These are phyloP conservation scores for Sebastes ruberrimus DNA, from an alignment of 2,797 vertebrate genomes.

Conservation along the genomic window DNA sequence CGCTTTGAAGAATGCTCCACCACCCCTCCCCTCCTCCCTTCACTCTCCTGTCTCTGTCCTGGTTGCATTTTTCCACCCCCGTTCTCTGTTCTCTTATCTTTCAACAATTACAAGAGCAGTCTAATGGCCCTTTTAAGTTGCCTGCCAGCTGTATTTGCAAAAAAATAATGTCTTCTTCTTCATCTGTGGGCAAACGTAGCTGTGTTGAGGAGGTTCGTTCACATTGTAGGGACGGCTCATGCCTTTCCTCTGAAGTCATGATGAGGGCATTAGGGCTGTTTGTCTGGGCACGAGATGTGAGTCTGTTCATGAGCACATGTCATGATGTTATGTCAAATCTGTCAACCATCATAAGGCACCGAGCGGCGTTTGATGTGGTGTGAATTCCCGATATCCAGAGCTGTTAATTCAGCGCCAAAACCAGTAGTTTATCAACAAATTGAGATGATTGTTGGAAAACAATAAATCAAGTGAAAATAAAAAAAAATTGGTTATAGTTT, in stretches of 20 bases:
- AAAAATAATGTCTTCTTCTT: slow-evolving; percentile 75
- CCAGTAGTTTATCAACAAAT: slow-evolving; percentile 14
- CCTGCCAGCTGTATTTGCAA: slow-evolving; percentile 82
- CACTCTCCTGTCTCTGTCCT: slow-evolving; percentile 56
- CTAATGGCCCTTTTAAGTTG: slow-evolving; percentile 84
- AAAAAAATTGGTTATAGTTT: neutral
- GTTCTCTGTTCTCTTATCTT: slow-evolving; percentile 81
- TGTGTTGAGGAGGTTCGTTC: slow-evolving; percentile 59
- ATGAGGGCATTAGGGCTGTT: slow-evolving; percentile 66
- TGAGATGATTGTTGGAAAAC: slow-evolving; percentile 21
- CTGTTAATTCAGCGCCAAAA: slow-evolving; percentile 25
- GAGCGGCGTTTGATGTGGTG: slow-evolving; percentile 60
- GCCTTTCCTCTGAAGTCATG: slow-evolving; percentile 77
- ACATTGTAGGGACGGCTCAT: slow-evolving; percentile 52
- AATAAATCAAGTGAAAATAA: slow-evolving; percentile 25
- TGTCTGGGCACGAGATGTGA: slow-evolving; percentile 72
- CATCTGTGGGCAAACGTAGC: slow-evolving; percentile 72
- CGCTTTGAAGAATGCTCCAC: slow-evolving; percentile 80
- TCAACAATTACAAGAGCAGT: slow-evolving; percentile 81
- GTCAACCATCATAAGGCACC: slow-evolving; percentile 64
- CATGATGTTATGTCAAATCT: slow-evolving; percentile 67
- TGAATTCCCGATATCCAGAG: slow-evolving; percentile 41
- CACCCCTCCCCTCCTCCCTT: neutral
- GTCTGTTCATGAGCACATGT: slow-evolving; percentile 38
- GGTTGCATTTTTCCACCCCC: slow-evolving; percentile 57